phyloP scores from a whole-genome alignment of 2,888 invertebrate species.

The Dexiosoma caninum region DNA sequence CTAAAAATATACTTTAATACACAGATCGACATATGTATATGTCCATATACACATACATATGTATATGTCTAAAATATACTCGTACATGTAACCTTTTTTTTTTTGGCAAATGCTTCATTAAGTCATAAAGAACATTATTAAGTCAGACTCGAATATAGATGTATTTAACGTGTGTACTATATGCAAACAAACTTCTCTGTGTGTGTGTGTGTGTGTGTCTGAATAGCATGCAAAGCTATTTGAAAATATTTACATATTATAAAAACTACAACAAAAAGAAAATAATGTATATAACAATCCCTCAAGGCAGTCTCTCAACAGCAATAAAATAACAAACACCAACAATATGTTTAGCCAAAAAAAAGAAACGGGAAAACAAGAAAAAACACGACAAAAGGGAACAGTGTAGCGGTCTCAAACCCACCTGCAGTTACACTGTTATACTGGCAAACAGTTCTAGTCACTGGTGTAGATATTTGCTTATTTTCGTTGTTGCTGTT shows the following conservation, averaged over 20 bases:
- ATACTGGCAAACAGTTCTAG: slow-evolving; percentile 1
- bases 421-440: neutral
- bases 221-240: neutral
- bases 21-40: no score
- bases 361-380: no score
- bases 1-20: no score
- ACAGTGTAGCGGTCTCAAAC: neutral
- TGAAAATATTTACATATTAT: slow-evolving; percentile 24
- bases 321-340: slow-evolving; percentile 39
- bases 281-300: slow-evolving; percentile 22
- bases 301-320: slow-evolving; percentile 37
- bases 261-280: neutral
- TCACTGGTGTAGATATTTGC: neutral
- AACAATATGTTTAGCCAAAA: neutral
- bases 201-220: neutral
- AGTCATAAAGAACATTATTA: slow-evolving; percentile 21
- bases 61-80: no score
- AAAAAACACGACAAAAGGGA: no score
- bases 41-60: no score
- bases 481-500: slow-evolving; percentile 1
- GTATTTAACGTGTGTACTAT: no score
- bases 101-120: slow-evolving; percentile 26
- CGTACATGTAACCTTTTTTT: neutral
- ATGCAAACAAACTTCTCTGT: neutral
- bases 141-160: no score